Evolutionary conservation across 2,797 vertebrate species (phyloP), one percentile per base, ranked within the genome.

Genomic region (Psittacula derbiana): DNA sequence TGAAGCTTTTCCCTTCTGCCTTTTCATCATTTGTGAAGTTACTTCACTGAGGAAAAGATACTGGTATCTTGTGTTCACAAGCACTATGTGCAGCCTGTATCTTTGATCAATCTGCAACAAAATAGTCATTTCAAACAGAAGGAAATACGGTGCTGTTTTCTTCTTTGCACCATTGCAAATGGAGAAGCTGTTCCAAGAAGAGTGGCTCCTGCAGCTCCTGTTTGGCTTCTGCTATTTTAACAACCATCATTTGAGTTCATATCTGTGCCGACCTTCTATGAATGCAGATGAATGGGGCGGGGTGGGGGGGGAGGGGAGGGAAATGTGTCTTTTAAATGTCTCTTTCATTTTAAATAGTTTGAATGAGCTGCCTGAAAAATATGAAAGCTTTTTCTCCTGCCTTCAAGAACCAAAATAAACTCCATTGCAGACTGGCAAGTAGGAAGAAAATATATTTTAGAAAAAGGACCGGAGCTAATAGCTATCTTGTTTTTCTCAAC

Each of bases 401-500:
- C 60, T 72, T 71, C 80, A 47, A 72, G 69, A 65, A 80, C 23
- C 24, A 74, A 91, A 75, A 46, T 60, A 95, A 90, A 81, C 86
- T 65, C 64, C 38, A 79, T 33, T 70, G 41, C 60, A 61, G 66
- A 65, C 4, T 73, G 66, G 20, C 46, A 69, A 6, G 3, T 31
- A 52, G 61, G 23, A 86, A 86, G 20, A 86, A 95, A 93, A 89
- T 80, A 25, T 30, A 60, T 86, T 66, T 87, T 31, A 76, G 61
- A 53, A 90, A 52, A 46, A 82, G 31, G 27, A 70, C 12, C 43
- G 71, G 25, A 74, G 40, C 78, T 93, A 96, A 94, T 69, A 80
- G 82, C 92, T 87, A 92, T 93, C 78, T 92, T 95, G 49, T 93
- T 95, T 84, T 96, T 66, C 76, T 97, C 95, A 94, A 73, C 96